These are phyloP conservation scores for Synanthedon tipuliformis DNA, from an alignment of 2,888 invertebrate species.

Conservation along the genomic window DNA sequence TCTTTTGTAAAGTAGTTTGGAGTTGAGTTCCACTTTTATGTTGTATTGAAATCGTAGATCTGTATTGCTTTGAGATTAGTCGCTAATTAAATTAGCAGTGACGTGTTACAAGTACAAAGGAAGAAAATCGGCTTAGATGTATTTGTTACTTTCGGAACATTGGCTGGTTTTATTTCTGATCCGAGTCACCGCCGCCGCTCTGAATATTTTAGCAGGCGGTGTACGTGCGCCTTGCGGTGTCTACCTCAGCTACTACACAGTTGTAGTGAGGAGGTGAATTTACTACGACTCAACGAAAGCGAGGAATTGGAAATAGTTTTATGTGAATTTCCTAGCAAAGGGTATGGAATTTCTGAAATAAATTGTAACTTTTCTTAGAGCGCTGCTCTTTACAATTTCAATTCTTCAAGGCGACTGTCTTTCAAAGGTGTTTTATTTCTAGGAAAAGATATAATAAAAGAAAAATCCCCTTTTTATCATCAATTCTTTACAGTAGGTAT, in stretches of 20 bases:
- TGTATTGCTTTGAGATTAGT: slow-evolving; percentile 3
- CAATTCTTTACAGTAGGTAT: too few relatives aligned
- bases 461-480: too few relatives aligned
- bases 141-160: slow-evolving; percentile 4
- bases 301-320: slow-evolving; percentile 23
- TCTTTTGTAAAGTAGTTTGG: too few relatives aligned
- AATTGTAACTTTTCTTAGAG: not conserved
- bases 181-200: slow-evolving; percentile 11
- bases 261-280: not conserved
- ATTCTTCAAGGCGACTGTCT: too few relatives aligned
- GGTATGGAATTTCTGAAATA: not conserved
- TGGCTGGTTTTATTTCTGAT: slow-evolving; percentile 28
- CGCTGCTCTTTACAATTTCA: too few relatives aligned
- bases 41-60: slow-evolving; percentile 2
- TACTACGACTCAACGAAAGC: slow-evolving; percentile 7
- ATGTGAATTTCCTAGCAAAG: slow-evolving; percentile 25
- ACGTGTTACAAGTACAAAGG: slow-evolving; percentile 1
- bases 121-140: not conserved
- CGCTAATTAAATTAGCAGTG: slow-evolving; percentile 4
- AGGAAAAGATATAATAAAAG: too few relatives aligned
- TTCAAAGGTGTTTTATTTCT: too few relatives aligned
- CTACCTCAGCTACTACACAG: not conserved
- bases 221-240: slow-evolving; percentile 15
- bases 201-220: slow-evolving; percentile 33
- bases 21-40: too few relatives aligned